Evolutionary conservation across 2,113 vertebrate genomes (phyloP).

Genomic region (Progne subis): DNA sequence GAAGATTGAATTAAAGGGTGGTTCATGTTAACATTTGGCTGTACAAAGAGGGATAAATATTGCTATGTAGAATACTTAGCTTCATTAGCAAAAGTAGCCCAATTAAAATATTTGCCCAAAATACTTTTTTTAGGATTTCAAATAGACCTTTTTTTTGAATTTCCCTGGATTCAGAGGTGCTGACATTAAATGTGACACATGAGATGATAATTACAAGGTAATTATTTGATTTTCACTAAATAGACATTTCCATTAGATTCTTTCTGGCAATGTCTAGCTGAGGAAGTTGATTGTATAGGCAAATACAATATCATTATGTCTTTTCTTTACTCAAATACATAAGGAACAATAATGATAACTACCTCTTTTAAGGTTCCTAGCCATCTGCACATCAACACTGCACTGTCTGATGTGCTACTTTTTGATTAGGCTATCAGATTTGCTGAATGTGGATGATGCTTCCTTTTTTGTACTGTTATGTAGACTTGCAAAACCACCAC

Average conservation of each 20-base stretch:
- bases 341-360: constrained; percentile 18
- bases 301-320: constrained; percentile 42
- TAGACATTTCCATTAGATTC: constrained; percentile 23
- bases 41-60: constrained; percentile 13
- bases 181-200: constrained; percentile 20
- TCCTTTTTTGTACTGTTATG: background rate
- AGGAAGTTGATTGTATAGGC: constrained; percentile 57
- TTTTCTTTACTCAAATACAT: background rate
- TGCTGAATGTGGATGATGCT: background rate
- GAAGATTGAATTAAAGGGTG: constrained; percentile 23
- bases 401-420: background rate
- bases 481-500: background rate
- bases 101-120: constrained; percentile 65
- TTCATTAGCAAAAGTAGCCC: constrained; percentile 52
- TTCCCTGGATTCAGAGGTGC: constrained; percentile 52
- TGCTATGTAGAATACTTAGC: background rate
- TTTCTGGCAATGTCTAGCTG: constrained; percentile 27
- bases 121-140: constrained; percentile 36
- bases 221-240: constrained; percentile 61
- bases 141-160: constrained; percentile 37
- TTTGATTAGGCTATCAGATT: constrained; percentile 46
- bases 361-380: constrained; percentile 1
- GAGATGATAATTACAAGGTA: constrained; percentile 56
- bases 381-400: background rate
- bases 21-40: background rate